A percentile compares a stretch with the other conserved stretches of the same genome.
Conservation (phyloP, 2,888 invertebrate species). For the Furcula furcula region DNA sequence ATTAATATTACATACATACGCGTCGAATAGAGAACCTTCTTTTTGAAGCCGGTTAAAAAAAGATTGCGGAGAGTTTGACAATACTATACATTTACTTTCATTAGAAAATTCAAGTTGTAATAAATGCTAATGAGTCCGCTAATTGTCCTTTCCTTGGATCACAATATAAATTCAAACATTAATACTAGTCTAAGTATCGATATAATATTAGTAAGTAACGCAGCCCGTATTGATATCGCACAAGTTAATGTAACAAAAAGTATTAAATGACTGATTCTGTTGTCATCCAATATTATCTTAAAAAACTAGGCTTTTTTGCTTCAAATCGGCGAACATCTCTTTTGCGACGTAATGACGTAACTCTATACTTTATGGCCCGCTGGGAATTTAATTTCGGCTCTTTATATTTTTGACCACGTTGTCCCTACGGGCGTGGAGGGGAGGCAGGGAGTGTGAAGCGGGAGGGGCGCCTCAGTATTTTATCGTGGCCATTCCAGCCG, state of each 20-base stretch:
- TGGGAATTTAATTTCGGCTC: constrained; percentile 72
- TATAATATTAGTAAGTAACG: too few species aligned
- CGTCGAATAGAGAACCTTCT: too few species aligned
- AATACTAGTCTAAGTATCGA: too few species aligned
- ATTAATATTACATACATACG: too few species aligned
- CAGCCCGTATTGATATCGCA: too few species aligned
- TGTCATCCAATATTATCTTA: neutral
- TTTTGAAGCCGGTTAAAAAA: too few species aligned
- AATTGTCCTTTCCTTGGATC: too few species aligned
- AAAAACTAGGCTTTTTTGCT: constrained; percentile 15
- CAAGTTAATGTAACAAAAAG: neutral
- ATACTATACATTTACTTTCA: too few species aligned
- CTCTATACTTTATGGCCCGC: constrained; percentile 70
- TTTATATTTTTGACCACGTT: constrained; percentile 72
- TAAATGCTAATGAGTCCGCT: too few species aligned
- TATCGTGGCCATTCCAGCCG: constrained; percentile 53
- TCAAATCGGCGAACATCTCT: constrained; percentile 40
- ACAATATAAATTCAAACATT: too few species aligned
- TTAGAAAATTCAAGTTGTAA: too few species aligned
- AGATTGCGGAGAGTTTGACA: too few species aligned
- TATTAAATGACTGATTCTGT: neutral
- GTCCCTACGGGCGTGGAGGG: constrained; percentile 20
- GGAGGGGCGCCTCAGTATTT: constrained; percentile 38
- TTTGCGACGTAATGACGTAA: constrained; percentile 68
- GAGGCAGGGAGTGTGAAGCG: constrained; percentile 4